phyloP scores from a whole-genome alignment of 2,113 vertebrate genomes.

The Colaptes auratus region DNA sequence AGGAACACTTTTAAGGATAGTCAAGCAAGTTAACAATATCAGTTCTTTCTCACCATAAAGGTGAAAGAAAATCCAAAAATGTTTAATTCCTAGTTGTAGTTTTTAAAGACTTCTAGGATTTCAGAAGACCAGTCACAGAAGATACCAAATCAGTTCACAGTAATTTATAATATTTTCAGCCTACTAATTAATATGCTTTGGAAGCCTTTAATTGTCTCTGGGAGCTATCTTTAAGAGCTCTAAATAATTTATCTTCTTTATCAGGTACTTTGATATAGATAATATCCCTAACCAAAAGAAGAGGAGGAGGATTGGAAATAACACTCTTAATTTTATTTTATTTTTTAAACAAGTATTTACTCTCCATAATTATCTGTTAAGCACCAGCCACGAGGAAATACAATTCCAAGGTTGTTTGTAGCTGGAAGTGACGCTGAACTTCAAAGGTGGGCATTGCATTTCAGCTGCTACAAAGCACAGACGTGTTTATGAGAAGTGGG shows the following conservation, averaged over 20 bases:
- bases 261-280: not conserved
- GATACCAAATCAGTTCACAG: not conserved
- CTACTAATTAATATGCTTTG: not conserved
- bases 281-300: not conserved
- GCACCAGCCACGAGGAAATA: not conserved
- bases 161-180: not conserved
- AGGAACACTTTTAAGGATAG: not conserved
- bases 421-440: not conserved
- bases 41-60: not conserved
- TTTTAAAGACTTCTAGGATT: not conserved
- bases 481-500: not conserved
- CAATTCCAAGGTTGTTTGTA: not conserved
- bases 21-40: not conserved
- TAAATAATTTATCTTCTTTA: not conserved
- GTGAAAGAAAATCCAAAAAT: not conserved
- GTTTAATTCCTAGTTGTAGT: not conserved
- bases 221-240: not conserved
- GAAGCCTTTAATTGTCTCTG: not conserved
- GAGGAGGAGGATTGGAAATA: not conserved
- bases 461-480: not conserved
- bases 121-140: not conserved
- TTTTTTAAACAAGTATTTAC: not conserved
- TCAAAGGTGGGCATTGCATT: not conserved
- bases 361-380: not conserved
- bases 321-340: not conserved